Conservation (phyloP, 2,888 invertebrate genomes). For the Nomada hirtipes region DNA sequence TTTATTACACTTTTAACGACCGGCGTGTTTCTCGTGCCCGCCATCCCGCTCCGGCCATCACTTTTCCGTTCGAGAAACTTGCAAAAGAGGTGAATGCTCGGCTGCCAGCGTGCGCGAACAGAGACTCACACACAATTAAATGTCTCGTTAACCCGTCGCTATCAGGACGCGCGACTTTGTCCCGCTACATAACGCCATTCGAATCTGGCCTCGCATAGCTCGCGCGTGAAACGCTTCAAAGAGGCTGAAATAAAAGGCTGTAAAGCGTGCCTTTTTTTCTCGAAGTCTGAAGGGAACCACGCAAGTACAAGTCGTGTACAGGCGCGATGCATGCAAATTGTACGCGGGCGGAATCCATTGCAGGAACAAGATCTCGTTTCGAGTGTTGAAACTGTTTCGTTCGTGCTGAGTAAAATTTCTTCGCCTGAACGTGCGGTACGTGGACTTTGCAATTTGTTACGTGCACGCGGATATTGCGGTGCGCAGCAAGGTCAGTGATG, state of each 20-base stretch:
- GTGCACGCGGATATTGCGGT: background rate
- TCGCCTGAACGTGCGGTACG: background rate
- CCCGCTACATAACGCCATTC: conserved; percentile 52
- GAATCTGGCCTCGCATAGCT: conserved; percentile 33
- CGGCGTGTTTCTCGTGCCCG: conserved; percentile 23
- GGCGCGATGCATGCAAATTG: conserved; percentile 38
- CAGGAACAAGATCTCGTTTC: conserved; percentile 30
- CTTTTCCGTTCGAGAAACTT: conserved; percentile 49
- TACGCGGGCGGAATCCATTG: conserved; percentile 12
- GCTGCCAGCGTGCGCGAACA: conserved; percentile 16
- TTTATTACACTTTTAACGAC: conserved; percentile 61
- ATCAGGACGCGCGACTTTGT: conserved; percentile 28
- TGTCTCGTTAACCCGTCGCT: conserved; percentile 49
- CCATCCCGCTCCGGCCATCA: conserved; percentile 25
- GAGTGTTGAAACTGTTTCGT: conserved; percentile 24
- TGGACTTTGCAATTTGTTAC: conserved; percentile 7
- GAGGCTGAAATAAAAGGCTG: conserved; percentile 21
- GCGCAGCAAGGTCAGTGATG: background rate
- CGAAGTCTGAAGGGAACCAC: background rate
- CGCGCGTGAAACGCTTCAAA: conserved; percentile 36
- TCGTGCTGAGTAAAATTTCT: conserved; percentile 10
- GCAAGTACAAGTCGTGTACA: background rate
- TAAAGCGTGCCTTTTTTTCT: conserved; percentile 23
- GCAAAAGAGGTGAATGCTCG: conserved; percentile 45
- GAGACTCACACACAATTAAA: conserved; percentile 43